phyloP scores from a whole-genome alignment of 2,797 vertebrate species.

The Chlorospingus semifuscus region DNA sequence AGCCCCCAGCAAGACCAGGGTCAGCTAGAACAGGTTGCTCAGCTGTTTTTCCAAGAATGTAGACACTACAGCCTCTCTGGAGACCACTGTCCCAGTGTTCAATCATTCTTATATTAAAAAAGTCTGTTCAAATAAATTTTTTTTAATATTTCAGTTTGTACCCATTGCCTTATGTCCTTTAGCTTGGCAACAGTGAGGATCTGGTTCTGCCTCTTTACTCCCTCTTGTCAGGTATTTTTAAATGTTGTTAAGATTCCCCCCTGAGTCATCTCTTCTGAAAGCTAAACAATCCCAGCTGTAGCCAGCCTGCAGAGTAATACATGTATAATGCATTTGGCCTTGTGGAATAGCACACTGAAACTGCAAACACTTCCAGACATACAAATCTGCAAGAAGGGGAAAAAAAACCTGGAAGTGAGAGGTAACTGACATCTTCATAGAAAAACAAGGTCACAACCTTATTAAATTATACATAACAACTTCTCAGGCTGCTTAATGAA shows the following conservation, averaged over 20 bases:
- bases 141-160: neutral
- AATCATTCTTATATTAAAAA: too few species aligned
- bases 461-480: neutral
- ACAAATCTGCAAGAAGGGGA: neutral
- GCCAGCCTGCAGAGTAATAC: neutral
- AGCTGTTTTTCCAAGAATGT: neutral
- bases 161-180: neutral
- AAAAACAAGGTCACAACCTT: neutral
- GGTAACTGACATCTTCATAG: neutral
- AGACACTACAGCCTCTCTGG: neutral
- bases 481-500: neutral
- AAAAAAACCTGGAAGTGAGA: neutral
- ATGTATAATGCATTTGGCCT: conserved; percentile 5
- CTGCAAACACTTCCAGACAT: neutral
- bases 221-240: neutral
- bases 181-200: neutral
- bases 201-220: neutral
- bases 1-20: neutral
- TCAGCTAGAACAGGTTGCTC: neutral
- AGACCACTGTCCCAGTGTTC: neutral
- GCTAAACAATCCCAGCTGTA: neutral
- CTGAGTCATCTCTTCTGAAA: neutral
- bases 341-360: neutral
- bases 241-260: neutral
- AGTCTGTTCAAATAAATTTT: neutral